Evolutionary conservation across 2,888 invertebrate genomes (phyloP), one percentile per base, ranked within the genome.

Genomic region (Leptinotarsa haldemani): DNA sequence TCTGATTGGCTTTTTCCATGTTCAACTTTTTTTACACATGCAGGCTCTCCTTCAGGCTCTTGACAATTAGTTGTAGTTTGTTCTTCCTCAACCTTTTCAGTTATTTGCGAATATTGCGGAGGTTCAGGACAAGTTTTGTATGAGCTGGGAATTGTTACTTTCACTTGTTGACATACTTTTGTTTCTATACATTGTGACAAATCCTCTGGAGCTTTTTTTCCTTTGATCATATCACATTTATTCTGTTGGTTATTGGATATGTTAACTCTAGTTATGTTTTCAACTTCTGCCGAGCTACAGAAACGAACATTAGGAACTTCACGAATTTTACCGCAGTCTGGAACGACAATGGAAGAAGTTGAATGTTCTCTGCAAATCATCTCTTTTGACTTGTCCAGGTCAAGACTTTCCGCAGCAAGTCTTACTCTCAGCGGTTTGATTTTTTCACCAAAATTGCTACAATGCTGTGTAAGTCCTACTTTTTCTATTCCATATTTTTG

Each of bases 381-480:
- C 22, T 20, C 56, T 56, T 18, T 9, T 13, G 20, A 22, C 13
- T 22, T 13, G 4, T 56, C 22, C 9, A 56, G 20, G 5, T 56
- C 20, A 4, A 56, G 15, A 20, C 15, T 56, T 22, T 56, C 56
- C 22, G 22, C 13, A 4, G 61, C 61, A 30, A 61, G 25, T 61
- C 40, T 30, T 13, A n/a, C 40, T 12, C 61, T 15, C 30, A 61
- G 61, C 2, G 61, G 61, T n/a, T 61, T 61, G 2, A 61, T 30
- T 61, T 61, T 61, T 1, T 69, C 61, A 48, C 63, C 58, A 3
- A 78, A 80, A 53, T 68, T 73, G 16, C 75, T 65, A 47, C 81
- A 81, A 47, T 76, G 70, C 69, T 70, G 75, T 46, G 80, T 79
- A 0, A 65, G 48, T 3, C 75, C 79, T 5, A 69, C 74, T 12